Percentiles rank a stretch among this genome's conserved stretches.
Evolutionary conservation across 2,113 vertebrate species (phyloP).

Genomic region (Azemiops feae): DNA sequence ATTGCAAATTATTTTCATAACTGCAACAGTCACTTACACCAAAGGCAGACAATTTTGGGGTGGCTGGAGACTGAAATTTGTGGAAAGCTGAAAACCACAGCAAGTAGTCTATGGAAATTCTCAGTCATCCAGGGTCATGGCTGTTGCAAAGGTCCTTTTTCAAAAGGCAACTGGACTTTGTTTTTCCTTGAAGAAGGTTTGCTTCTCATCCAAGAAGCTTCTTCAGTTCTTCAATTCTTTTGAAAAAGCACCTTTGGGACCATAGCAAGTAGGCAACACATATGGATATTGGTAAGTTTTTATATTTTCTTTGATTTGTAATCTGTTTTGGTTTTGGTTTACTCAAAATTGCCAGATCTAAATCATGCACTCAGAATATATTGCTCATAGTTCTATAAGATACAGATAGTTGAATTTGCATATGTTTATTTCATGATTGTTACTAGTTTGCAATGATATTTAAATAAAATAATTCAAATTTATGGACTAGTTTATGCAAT

Average conservation of each 20-base stretch:
- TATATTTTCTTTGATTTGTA: neutral
- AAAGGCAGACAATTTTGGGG: neutral
- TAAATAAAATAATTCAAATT: constrained; percentile 12
- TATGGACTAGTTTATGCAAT: neutral
- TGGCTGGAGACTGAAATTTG: neutral
- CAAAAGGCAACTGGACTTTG: neutral
- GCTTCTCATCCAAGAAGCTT: neutral
- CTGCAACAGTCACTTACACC: neutral
- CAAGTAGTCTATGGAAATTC: neutral
- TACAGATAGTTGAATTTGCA: neutral
- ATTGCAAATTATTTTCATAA: neutral
- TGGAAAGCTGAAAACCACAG: neutral
- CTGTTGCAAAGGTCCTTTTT: neutral
- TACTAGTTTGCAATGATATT: neutral
- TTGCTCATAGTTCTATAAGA: neutral
- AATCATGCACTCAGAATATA: neutral
- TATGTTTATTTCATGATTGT: neutral
- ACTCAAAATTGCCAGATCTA: neutral
- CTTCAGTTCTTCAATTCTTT: neutral
- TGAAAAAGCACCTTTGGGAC: neutral
- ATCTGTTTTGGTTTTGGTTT: neutral
- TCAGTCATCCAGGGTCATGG: too few species aligned
- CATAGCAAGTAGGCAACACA: neutral
- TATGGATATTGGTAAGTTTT: neutral
- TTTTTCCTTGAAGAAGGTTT: neutral